Evolutionary conservation across 2,888 invertebrate genomes (phyloP), one percentile per base, ranked within the genome.

Genomic region (Bombyx huttoni): DNA sequence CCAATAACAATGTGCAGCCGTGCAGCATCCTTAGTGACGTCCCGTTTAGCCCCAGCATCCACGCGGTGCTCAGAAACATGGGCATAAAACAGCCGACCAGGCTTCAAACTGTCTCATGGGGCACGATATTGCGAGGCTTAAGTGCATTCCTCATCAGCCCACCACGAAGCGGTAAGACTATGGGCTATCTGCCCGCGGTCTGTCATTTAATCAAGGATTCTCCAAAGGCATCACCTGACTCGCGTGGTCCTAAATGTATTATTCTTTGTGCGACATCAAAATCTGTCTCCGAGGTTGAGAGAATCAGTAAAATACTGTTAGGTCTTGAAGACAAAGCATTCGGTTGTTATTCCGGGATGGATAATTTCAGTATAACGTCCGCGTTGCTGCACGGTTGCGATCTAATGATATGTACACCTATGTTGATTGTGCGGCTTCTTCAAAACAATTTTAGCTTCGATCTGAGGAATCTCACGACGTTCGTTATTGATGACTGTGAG

Each of bases 401-500:
- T 61, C 79, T 96, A 49, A 76, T 96, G 46, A 89, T 96, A 2
- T 89, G 92, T 8, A 94, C 94, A 0, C 93, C 94, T 0, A 75
- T 89, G 0, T 90, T 69, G 73, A 91, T 65, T 60, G 86, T 55
- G 67, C 91, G 62, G 66, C 91, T 70, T 56, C 89, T 63, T 56
- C 84, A 60, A 67, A 72, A 64, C 0, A 75, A 81, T 47, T 67
- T 85, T 69, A 67, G 85, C 63, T 56, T 93, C 0, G 91, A 92
- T 67, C 80, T 94, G 2, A 84, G 90, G 8, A 81, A 92, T 33
- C 74, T 95, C 1, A 89, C 90, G 12, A 92, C 92, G 60, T 73
- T 95, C 46, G 90, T 95, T 7, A 70, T 96, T 0, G 95, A 95
- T 67, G 92, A 93, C 63, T 91, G 91, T 34, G 93, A 95, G 60